Base-by-base conservation (phyloP, 2,113 vertebrate genomes). In the Verasper variegatus region DNA sequence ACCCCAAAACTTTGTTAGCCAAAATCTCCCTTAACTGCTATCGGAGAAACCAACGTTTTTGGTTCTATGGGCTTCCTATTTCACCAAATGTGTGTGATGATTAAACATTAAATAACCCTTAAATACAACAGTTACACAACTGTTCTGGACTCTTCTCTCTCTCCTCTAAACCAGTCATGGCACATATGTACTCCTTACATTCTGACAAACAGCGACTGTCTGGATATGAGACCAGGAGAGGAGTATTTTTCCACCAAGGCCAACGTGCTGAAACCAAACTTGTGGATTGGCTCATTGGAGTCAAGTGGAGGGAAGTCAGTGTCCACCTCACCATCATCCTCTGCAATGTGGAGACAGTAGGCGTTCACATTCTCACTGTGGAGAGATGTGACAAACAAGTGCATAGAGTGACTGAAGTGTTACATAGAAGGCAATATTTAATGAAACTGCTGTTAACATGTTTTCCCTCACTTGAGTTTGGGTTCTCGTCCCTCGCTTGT, bases 221-320 rank as follows among this genome's bases (percentile, higher is more conserved):
- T 97, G 35, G 97, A 96, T 2, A 96, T 95, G 82, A 98, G 93
- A n/a, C 97, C 97, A 0, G 97, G 97, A 5, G 98, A 98, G 0
- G 97, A 97, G 87, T 97, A 99, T 86, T 98, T 99, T 67, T 99
- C 98, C 72, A 99, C 98, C 91, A 99, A 82, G 0, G 98, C 98
- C 92, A 99, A 92, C 0, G 98, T 99, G 93, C 96, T 99, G 94
- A 99, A 99, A 86, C 98, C 98, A 86, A 99, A 99, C 93, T 99
- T 99, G 91, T 99, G 98, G 78, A 99, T 99, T 63, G 98, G 97
- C 76, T 99, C 98, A 0, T 98, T 99, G 92, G 97, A 98, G 89
- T 99, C 98, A 80, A 99, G 84, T 0, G 98, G 98, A 0, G 98
- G 98, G 26, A 99, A 99, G 85, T 99, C 98, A 0, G 97, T 98